Conservation (phyloP, 2,113 vertebrate species). For the Ailuropoda melanoleuca region DNA sequence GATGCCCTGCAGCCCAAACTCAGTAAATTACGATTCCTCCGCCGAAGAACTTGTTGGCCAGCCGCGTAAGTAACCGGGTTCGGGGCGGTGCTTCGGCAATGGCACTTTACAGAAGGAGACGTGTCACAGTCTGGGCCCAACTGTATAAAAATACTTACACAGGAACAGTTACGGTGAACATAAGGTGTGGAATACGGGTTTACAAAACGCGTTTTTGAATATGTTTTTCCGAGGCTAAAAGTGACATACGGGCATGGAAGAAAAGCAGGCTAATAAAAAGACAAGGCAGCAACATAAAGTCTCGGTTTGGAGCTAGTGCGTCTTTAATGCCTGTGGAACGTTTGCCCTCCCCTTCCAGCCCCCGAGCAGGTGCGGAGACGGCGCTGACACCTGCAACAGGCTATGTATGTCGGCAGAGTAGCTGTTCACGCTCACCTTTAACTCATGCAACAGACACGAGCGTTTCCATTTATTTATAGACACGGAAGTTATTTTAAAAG, state of each 20-base stretch:
- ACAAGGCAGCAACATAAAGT: not conserved
- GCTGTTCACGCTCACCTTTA: not conserved
- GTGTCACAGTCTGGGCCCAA: not conserved
- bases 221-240: not conserved
- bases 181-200: not conserved
- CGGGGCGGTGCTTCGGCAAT: not conserved
- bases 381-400: fast-evolving
- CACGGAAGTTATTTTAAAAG: not conserved
- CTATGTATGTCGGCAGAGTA: not conserved
- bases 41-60: not conserved
- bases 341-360: no score
- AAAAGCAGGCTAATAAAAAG: not conserved
- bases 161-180: not conserved
- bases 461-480: not conserved
- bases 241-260: not conserved
- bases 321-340: fast-evolving
- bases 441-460: fast-evolving
- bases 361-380: fast-evolving
- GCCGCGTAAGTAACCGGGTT: not conserved
- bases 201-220: not conserved
- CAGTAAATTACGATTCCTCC: not conserved
- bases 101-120: not conserved
- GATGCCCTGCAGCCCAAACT: not conserved
- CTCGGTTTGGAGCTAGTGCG: fast-evolving
- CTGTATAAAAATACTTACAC: not conserved